Evolutionary conservation across 2,888 invertebrate species (phyloP), one percentile per base, ranked within the genome.

Genomic region (Ganaspis brasiliensis): DNA sequence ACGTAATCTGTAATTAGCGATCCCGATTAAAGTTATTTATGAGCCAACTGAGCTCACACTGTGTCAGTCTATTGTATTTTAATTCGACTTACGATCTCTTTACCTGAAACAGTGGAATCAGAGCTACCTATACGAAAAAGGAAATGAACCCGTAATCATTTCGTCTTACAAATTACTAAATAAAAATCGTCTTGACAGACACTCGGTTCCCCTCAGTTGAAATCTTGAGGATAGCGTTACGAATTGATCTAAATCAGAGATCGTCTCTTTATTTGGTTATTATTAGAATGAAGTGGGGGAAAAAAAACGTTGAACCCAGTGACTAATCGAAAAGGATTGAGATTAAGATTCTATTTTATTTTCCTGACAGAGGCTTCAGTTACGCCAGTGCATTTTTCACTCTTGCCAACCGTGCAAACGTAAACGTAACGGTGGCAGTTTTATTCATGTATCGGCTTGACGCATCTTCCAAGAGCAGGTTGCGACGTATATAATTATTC

Each of bases 21-120:
- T 90, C 88, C 89, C 90, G 91, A 91, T 91, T 91, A 91, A 90
- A 87, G 88, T 90, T 90, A 90, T 91, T 91, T 91, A 91, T 88
- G 91, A 90, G 88, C 87, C 83, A 80, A 81, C 87, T 81, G 86
- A 85, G 86, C 88, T 88, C 89, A 87, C 88, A 89, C 87, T 88
- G 84, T 88, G 87, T 89, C 87, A 89, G 88, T 89, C 89, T 67
- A 91, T 91, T 91, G 91, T 91, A 91, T 91, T 91, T 90, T 90
- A 91, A 91, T 91, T 89, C 83, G 72, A 40, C 80, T 82, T 75
- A 76, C 72, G 79, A 79, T 81, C 76, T 77, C 56, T 70, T 72
- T 59, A 63, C 72, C 78, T 78, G 71, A 77, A 79, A 79, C 82
- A 59, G 72, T 70, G 59, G 73, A 79, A 77, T 76, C 79, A 78